Base-by-base conservation (phyloP, 53 echinoderm and acorn worm genomes). In the Arbacia lixula region DNA sequence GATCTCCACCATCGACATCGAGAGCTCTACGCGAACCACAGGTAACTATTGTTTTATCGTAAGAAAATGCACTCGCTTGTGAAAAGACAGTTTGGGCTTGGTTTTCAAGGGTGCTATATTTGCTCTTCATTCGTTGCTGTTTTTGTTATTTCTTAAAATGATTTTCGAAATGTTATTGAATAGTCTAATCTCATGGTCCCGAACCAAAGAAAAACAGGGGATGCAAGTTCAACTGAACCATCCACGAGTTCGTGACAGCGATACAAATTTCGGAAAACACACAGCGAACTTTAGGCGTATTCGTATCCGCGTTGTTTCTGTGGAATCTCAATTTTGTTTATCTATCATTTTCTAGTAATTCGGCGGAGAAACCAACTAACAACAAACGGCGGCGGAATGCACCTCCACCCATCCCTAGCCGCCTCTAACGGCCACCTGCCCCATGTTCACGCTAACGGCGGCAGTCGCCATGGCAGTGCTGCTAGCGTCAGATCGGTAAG, bases 401-500 rank as follows among this genome's bases (percentile, higher is more conserved):
- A 41, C 32, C 33, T 86, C 0, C 77, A 86, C 50, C 68, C 66
- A 29, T 25, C 85, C 35, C 28, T 74, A 10, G 73, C 76, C 52
- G 32, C 28, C 34, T 53, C 74, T 30, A 86, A 89, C 40, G 74
- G 91, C 31, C 56, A 77, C 54, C 41, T 90, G 12, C 87, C 74
- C 0, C 55, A 51, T 34, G 61, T 46, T 26, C 57, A 90, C 43
- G 63, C 80, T 35, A 89, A 91, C 27, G 85, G 55, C 2, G 24
- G 75, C 12, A 79, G 66, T 33, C 68, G 81, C 54, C 84, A 90
- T 40, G 89, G 88, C 20, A 95, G 95, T 30, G 79, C 84, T 21
- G 67, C 54, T 35, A 90, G 90, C 67, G 8, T 93, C 53, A 60
- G 77, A 81, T 81, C 82, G 90, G 95, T 95, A 80, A 34, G 83